Evolutionary conservation across 92 coral and sea anemone species (phyloP).

Genomic region (Galaxea fascicularis): DNA sequence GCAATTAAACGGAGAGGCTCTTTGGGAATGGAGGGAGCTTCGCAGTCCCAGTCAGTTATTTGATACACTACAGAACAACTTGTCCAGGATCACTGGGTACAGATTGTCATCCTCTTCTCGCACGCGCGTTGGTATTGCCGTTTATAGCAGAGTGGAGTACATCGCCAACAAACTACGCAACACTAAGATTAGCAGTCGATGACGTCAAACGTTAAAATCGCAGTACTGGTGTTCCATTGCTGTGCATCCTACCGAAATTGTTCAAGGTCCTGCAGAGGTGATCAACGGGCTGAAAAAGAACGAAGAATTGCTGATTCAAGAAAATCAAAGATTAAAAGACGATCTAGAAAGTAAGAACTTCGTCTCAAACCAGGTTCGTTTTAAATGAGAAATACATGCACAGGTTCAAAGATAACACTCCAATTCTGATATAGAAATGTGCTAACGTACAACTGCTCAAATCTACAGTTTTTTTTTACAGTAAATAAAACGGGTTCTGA

Average conservation of each 20-base stretch:
- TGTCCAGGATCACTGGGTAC: background rate
- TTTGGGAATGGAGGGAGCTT: background rate
- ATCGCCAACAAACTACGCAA: background rate
- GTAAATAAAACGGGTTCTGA: no score
- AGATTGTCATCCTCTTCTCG: background rate
- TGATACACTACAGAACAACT: background rate
- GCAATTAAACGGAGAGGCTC: background rate
- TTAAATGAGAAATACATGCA: background rate
- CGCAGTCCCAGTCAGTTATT: background rate
- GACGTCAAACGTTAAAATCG: no score
- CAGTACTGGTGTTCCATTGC: background rate
- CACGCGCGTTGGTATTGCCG: background rate
- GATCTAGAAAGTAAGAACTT: slow-evolving; percentile 11
- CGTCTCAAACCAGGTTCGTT: no score
- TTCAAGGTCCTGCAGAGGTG: background rate
- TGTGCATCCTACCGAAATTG: background rate
- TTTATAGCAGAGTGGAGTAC: background rate
- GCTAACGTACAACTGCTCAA: background rate
- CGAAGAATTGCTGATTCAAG: background rate
- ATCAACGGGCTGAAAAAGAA: background rate
- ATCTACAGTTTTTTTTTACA: no score
- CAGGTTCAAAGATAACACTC: background rate
- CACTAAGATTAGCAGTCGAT: no score
- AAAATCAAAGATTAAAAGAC: background rate
- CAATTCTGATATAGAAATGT: no score